These are phyloP conservation scores for Pheosia gnoma DNA, from an alignment of 2,888 invertebrate species.

Conservation along the genomic window DNA sequence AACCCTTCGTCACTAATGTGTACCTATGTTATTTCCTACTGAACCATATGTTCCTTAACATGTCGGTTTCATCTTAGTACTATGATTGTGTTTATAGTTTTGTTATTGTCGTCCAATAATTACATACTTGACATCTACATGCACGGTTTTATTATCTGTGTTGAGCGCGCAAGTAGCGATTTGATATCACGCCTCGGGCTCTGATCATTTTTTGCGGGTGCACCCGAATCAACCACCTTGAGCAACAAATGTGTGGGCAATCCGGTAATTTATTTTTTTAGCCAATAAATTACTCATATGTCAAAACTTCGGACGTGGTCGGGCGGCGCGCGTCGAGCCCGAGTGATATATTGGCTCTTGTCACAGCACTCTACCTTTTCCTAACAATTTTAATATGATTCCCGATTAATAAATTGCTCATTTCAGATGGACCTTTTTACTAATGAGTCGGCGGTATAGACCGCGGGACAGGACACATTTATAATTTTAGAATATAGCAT, in stretches of 20 bases:
- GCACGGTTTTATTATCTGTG: slow-evolving; percentile 26
- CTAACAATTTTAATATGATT: slow-evolving; percentile 67
- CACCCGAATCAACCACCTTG: slow-evolving; percentile 81
- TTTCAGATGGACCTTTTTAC: slow-evolving; percentile 58
- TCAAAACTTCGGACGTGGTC: slow-evolving; percentile 75
- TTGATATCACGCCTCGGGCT: slow-evolving; percentile 62
- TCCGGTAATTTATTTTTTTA: slow-evolving; percentile 82
- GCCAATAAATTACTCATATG: slow-evolving; percentile 83
- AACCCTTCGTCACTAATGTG: no score
- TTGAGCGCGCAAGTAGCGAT: slow-evolving; percentile 62
- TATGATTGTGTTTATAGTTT: no score
- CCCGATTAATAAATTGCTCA: slow-evolving; percentile 70
- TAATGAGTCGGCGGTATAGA: slow-evolving; percentile 53
- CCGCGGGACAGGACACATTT: slow-evolving; percentile 25
- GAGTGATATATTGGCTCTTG: slow-evolving; percentile 80
- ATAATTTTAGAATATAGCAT: slow-evolving; percentile 16
- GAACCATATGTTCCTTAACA: no score
- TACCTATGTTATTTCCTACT: no score
- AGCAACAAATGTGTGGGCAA: slow-evolving; percentile 80
- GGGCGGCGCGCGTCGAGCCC: slow-evolving; percentile 51
- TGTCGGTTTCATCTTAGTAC: no score
- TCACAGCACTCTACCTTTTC: slow-evolving; percentile 73
- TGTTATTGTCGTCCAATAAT: neutral
- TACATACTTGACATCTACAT: neutral
- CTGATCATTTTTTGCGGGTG: slow-evolving; percentile 75